These are phyloP conservation scores for Macquaria ambigua DNA, from an alignment of 2,113 vertebrate species.

Conservation along the genomic window DNA sequence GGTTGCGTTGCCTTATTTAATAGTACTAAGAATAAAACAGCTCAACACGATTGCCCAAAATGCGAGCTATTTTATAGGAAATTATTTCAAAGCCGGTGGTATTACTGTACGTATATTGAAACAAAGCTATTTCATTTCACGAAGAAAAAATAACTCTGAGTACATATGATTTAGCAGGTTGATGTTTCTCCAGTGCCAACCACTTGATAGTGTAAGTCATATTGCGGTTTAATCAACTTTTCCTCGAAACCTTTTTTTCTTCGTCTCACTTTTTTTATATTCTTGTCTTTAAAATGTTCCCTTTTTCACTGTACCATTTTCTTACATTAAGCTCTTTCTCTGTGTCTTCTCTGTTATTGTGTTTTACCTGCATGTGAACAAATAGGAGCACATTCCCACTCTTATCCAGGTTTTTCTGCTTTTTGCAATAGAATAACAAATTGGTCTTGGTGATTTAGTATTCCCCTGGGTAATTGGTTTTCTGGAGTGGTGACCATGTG, in stretches of 20 bases:
- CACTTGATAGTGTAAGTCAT: neutral
- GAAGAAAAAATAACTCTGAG: neutral
- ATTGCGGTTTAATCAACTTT: neutral
- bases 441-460: conserved; percentile 76
- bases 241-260: neutral
- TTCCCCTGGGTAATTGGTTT: conserved; percentile 85
- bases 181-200: neutral
- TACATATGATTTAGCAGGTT: neutral
- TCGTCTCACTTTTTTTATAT: neutral
- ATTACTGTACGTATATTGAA: neutral
- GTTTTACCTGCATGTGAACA: conserved; percentile 53
- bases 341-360: conserved; percentile 12
- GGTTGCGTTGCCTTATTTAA: conserved; percentile 33
- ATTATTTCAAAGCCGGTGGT: neutral
- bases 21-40: conserved; percentile 1
- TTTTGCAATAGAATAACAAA: conserved; percentile 76
- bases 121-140: neutral
- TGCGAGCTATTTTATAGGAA: neutral
- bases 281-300: neutral
- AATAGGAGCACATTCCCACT: conserved; percentile 41
- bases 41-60: conserved; percentile 6
- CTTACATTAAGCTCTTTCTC: conserved; percentile 9
- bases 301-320: neutral
- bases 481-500: conserved; percentile 87
- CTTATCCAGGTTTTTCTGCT: conserved; percentile 59